Percentiles rank a stretch among this genome's conserved stretches.
Conservation (phyloP, 37 sponge, comb jelly and placozoan genomes). For the Eunapius fragilis region DNA sequence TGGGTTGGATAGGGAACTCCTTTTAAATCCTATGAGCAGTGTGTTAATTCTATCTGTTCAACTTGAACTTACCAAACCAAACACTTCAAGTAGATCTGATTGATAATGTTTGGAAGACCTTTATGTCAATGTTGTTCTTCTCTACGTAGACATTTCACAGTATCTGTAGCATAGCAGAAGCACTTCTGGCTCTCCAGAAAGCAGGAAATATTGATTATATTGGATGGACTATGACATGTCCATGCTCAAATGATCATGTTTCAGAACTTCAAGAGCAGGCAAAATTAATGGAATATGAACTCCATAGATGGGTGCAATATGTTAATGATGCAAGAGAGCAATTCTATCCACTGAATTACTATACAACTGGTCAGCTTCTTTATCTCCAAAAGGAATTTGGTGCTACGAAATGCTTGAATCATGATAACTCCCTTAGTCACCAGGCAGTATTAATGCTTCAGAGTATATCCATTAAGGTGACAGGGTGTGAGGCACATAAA, state of each 20-base stretch:
- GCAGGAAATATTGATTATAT: constrained; percentile 48
- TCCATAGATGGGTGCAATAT: constrained; percentile 32
- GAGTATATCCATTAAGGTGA: constrained; percentile 34
- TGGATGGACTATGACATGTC: constrained; percentile 25
- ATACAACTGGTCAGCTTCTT: constrained; percentile 61
- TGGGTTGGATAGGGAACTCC: too few relatives aligned
- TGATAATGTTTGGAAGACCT: too few relatives aligned
- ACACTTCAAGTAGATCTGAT: too few relatives aligned
- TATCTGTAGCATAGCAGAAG: constrained; percentile 48
- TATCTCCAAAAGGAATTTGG: constrained; percentile 51
- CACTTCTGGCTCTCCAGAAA: constrained; percentile 19
- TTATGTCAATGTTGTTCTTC: neutral
- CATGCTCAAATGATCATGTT: constrained; percentile 16
- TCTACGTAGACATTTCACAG: constrained; percentile 28
- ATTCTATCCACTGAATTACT: constrained; percentile 70
- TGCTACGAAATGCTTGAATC: neutral
- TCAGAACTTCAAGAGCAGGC: constrained; percentile 13
- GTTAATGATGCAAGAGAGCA: constrained; percentile 17
- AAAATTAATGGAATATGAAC: constrained; percentile 40
- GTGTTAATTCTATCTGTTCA: too few relatives aligned
- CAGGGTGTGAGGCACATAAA: neutral
- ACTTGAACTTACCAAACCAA: too few relatives aligned
- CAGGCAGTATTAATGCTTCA: constrained; percentile 25
- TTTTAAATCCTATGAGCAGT: too few relatives aligned
- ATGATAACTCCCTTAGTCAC: constrained; percentile 4